Percentiles rank a stretch among this genome's conserved stretches.
phyloP scores from a whole-genome alignment of 1,140 invertebrate species.

The Bombus confusus region DNA sequence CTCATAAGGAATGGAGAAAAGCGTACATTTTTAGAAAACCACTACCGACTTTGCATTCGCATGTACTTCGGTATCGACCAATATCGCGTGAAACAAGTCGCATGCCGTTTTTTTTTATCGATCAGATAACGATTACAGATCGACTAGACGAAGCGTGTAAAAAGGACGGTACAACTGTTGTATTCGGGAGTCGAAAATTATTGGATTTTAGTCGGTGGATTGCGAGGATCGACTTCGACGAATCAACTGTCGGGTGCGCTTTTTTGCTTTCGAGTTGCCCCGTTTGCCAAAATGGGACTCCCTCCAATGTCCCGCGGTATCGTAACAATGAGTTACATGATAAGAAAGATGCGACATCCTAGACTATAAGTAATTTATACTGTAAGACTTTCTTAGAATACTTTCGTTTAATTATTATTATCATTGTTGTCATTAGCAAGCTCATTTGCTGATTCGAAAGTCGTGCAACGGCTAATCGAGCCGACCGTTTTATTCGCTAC shows the following conservation, averaged over 20 bases:
- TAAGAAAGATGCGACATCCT: slow-evolving; percentile 56
- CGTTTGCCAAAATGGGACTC: slow-evolving; percentile 6
- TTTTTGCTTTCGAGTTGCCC: background rate
- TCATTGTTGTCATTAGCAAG: slow-evolving; percentile 58
- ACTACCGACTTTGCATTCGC: slow-evolving; percentile 21
- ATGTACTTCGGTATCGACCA: slow-evolving; percentile 7
- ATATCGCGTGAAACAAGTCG: slow-evolving; percentile 5
- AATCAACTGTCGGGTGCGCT: background rate
- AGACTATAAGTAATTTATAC: slow-evolving; percentile 59
- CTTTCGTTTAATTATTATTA: slow-evolving; percentile 54
- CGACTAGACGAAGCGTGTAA: background rate
- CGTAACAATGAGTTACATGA: slow-evolving; percentile 52
- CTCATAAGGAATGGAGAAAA: background rate
- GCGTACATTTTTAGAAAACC: background rate
- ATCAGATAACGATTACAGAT: background rate
- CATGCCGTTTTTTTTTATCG: background rate
- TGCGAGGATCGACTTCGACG: slow-evolving; percentile 1
- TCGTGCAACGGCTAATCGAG: slow-evolving; percentile 36
- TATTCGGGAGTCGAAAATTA: background rate
- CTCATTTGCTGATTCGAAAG: slow-evolving; percentile 52
- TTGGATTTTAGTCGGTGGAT: background rate
- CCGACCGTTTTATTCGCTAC: slow-evolving; percentile 8
- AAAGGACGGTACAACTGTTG: background rate
- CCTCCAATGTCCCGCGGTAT: slow-evolving; percentile 21
- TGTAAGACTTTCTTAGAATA: slow-evolving; percentile 63